These are phyloP conservation scores for Sceloporus tristichus DNA, from an alignment of 2,113 vertebrate species.

Conservation along the genomic window DNA sequence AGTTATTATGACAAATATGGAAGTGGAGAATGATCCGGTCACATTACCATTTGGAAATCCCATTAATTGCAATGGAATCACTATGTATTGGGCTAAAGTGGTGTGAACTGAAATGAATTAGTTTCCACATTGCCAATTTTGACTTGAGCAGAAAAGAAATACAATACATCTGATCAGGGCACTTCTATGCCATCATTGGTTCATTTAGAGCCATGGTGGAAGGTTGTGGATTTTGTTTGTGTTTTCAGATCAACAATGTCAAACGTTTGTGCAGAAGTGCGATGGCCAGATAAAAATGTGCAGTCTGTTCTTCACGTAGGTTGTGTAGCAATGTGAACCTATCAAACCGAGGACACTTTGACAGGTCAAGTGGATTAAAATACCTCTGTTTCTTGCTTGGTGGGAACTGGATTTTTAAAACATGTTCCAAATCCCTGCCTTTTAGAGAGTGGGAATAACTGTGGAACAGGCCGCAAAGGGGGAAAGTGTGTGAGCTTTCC, in stretches of 20 bases:
- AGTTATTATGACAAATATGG: background rate
- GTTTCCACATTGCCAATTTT: too few relatives aligned
- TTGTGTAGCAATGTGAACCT: constrained; percentile 45
- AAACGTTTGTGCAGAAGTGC: background rate
- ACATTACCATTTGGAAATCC: background rate
- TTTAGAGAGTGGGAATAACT: rapidly evolving
- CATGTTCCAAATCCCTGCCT: background rate
- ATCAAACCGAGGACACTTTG: background rate
- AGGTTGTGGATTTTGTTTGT: constrained; percentile 38
- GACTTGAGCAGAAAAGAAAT: too few relatives aligned
- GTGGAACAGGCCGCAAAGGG: background rate
- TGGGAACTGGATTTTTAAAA: constrained; percentile 5
- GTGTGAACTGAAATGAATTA: too few relatives aligned
- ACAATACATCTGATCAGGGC: too few relatives aligned
- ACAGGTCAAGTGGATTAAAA: constrained; percentile 41
- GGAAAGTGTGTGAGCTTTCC: too few relatives aligned
- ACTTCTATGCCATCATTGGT: too few relatives aligned
- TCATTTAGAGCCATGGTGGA: background rate
- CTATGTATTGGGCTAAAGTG: too few relatives aligned
- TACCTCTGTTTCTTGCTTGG: constrained; percentile 38
- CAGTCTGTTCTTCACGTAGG: constrained; percentile 28
- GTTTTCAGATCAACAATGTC: background rate
- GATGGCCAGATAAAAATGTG: constrained; percentile 38
- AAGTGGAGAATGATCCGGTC: too few relatives aligned
- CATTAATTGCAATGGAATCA: too few relatives aligned